Evolutionary conservation across 2,113 vertebrate genomes (phyloP).

Genomic region (Lagenorhynchus albirostris): DNA sequence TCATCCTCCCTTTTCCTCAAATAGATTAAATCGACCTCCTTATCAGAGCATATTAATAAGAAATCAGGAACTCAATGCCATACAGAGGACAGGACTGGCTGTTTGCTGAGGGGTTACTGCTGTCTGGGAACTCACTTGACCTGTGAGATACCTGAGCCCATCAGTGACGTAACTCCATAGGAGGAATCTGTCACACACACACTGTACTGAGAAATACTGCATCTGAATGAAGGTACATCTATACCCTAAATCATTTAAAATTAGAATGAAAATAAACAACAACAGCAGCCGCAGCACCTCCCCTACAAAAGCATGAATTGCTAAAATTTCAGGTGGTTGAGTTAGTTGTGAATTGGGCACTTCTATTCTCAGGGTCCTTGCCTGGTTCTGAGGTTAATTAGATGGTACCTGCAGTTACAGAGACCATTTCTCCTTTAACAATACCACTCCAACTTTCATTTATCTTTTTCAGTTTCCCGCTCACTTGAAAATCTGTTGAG

Average conservation of each 20-base stretch:
- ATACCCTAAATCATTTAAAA: conserved; percentile 7
- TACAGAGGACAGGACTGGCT: background rate
- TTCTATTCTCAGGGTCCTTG: background rate
- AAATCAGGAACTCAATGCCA: background rate
- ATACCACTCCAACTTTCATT: conserved; percentile 15
- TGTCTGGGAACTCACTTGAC: background rate
- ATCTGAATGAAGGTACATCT: background rate
- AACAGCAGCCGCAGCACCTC: background rate
- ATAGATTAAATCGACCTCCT: background rate
- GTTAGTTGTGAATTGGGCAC: background rate
- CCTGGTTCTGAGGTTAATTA: background rate
- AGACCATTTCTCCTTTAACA: background rate
- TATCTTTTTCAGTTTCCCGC: conserved; percentile 18
- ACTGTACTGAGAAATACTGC: background rate
- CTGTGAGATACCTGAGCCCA: background rate
- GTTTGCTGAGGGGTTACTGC: background rate
- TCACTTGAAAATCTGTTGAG: conserved; percentile 37
- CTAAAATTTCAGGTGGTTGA: background rate
- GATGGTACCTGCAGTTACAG: background rate
- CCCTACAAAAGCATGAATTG: background rate
- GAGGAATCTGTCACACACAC: background rate
- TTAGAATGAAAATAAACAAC: background rate
- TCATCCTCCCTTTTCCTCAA: background rate
- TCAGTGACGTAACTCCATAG: background rate
- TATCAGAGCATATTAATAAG: background rate